Evolutionary conservation across 1,140 invertebrate genomes (phyloP), one percentile per base, ranked within the genome.

Genomic region (Sycobia sp.): DNA sequence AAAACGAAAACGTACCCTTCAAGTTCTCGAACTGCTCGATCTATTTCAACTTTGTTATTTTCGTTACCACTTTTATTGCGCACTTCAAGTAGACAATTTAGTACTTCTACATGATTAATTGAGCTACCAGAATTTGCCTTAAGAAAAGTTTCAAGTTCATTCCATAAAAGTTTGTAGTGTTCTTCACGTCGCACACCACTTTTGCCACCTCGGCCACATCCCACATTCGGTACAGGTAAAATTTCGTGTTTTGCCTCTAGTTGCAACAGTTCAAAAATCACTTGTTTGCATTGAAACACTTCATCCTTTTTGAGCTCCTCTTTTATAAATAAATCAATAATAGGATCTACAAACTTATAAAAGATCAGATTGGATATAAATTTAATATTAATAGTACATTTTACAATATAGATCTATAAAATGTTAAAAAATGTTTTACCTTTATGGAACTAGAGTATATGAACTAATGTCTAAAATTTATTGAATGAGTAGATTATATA

Each of bases 101-200:
- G 83, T 13, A 98, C 85, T 69, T 88, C 87, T 49, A 86, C 85
- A 74, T 98, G 95, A 61, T 86, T 70, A 41, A 87, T 62, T 66
- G 89, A 85, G 16, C 84, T 79, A 49, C 63, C 76, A 0, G 89
- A 85, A 73, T 96, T 91, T 8, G 88, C 86, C 58, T 90, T 88
- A 0, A 98, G 77, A 57, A 96, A 86, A 11, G 87, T 88, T 78
- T 98, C 95, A 27, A 97, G 76, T 75, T 98, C 96, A 39, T 85
- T 86, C 90, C 95, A 98, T 73, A 97, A 86, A 44, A 92, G 84
- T 56, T 90, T 86, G 80, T 96, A 98, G 70, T 96, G 93, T 71
- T 97, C 95, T 68, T 96, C 93, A 38, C 88, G 84, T 41, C 89
- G 87, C 29, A 76, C 73, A 10, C 84, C 83, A 18, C 86, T 85